Conservation (phyloP, 2,113 vertebrate genomes). For the Diglossa brunneiventris region DNA sequence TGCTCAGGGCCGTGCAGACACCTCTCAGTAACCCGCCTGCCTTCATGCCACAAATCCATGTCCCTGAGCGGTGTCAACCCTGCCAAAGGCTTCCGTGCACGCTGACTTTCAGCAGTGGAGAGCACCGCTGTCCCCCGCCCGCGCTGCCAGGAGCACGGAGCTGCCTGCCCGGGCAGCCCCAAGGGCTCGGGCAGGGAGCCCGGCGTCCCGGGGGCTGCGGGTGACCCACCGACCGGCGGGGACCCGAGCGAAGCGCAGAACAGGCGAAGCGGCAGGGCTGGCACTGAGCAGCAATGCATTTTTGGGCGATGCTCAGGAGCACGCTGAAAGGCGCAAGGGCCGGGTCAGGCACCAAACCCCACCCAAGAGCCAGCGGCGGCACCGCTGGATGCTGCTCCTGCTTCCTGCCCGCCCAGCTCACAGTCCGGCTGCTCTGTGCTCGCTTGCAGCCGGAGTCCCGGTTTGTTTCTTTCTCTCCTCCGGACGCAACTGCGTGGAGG, state of each 20-base stretch:
- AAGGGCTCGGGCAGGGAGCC: rapidly evolving
- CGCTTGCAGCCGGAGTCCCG: background rate
- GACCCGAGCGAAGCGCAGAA: background rate
- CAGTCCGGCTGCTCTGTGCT: background rate
- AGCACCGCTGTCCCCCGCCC: background rate
- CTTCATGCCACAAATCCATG: rapidly evolving
- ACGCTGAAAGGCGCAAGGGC: background rate
- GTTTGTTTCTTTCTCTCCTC: background rate
- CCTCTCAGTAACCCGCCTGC: background rate
- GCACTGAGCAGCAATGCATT: background rate
- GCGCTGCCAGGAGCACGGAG: background rate
- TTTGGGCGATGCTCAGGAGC: background rate
- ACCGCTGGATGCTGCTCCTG: background rate
- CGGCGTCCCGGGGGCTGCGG: rapidly evolving
- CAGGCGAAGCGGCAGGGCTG: background rate
- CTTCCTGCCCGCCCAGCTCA: background rate
- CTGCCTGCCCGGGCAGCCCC: background rate
- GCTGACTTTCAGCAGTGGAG: rapidly evolving
- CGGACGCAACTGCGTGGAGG: rapidly evolving
- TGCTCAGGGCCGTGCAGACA: too few relatives aligned
- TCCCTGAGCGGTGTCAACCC: background rate
- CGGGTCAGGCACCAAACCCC: background rate
- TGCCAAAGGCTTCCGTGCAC: background rate
- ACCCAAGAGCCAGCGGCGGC: rapidly evolving
- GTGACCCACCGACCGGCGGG: rapidly evolving